Conservation (phyloP, 2,888 invertebrate genomes). For the Thereva nobilitata region DNA sequence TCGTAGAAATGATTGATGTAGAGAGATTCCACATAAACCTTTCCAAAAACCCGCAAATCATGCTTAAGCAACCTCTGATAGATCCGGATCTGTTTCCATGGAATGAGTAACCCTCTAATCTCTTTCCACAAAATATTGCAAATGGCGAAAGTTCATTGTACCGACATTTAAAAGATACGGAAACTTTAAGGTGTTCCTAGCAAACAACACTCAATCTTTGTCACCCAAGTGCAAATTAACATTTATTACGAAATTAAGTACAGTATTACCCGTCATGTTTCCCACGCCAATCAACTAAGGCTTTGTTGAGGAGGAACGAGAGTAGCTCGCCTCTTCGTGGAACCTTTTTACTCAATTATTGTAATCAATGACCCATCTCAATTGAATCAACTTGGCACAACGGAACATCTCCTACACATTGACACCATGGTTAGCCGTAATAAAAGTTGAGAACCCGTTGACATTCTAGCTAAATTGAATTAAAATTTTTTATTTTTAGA, state of each 20-base stretch:
- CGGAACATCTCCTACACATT: neutral
- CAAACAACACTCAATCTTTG: no score
- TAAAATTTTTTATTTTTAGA: neutral
- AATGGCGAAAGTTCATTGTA: neutral
- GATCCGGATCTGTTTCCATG: no score
- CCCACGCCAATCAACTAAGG: neutral
- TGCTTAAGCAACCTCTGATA: no score
- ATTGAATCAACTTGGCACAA: neutral
- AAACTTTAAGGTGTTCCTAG: no score
- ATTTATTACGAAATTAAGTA: neutral
- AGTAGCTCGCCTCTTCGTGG: no score
- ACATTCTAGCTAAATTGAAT: constrained; percentile 3
- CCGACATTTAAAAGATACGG: neutral
- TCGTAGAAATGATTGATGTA: no score
- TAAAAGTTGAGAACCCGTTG: constrained; percentile 14
- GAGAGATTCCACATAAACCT: no score
- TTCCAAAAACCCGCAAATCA: no score
- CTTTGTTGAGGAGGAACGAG: no score
- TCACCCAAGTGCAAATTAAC: neutral
- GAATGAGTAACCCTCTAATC: no score
- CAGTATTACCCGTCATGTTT: neutral
- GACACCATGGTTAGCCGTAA: constrained; percentile 8
- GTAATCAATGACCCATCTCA: neutral
- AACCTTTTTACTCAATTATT: no score
- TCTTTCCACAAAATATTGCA: no score